Conservation (phyloP, 2,888 invertebrate species). For the Petrolisthes manimaculis region DNA sequence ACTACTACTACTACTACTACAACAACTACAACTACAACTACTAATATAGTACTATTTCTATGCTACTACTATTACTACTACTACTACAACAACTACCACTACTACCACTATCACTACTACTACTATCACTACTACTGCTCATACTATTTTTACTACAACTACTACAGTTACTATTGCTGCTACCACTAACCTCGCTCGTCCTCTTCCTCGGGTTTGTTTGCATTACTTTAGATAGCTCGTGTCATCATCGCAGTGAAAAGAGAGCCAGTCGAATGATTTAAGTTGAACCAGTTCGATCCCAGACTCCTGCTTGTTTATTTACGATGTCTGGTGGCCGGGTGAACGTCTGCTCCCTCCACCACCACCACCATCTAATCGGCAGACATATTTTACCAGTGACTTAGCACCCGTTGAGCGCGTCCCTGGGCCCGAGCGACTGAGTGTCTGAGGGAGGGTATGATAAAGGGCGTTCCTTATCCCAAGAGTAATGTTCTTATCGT, state of each 20-base stretch:
- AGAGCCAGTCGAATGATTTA: not conserved
- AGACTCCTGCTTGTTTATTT: not conserved
- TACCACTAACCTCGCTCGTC: not conserved
- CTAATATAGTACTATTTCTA: too few species aligned
- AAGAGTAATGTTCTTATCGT: slow-evolving; percentile 13
- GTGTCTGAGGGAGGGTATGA: not conserved
- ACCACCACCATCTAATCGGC: not conserved
- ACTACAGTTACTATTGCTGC: too few species aligned
- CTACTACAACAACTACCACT: too few species aligned
- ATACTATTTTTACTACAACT: too few species aligned
- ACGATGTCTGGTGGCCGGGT: not conserved
- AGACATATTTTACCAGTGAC: not conserved
- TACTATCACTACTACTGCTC: not conserved
- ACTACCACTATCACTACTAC: not conserved
- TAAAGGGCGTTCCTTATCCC: slow-evolving; percentile 9
- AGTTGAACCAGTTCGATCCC: not conserved
- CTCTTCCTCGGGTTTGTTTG: not conserved
- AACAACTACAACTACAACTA: too few species aligned
- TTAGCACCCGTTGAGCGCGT: slow-evolving; percentile 6
- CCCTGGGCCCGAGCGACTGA: not conserved
- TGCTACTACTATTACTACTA: too few species aligned
- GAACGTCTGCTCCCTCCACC: too few species aligned
- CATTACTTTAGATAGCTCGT: not conserved
- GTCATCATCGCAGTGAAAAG: not conserved
- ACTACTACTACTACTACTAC: too few species aligned